A percentile compares a stretch with the other conserved stretches of the same genome.
phyloP scores from a whole-genome alignment of 2,113 vertebrate genomes.

The Eurystomus gularis region DNA sequence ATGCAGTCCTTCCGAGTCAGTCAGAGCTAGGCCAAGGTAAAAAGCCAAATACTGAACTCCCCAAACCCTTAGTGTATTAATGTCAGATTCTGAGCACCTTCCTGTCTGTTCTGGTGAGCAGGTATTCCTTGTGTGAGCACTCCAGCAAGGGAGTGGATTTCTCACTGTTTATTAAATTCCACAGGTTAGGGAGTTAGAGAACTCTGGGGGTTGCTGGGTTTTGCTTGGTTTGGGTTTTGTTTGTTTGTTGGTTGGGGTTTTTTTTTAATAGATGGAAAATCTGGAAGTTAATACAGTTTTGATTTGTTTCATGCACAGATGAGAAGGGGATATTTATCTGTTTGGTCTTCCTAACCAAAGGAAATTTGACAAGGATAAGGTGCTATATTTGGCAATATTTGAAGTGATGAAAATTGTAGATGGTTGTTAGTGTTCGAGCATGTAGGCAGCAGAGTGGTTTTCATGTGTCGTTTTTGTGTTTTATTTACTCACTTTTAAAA shows the following conservation, averaged over 20 bases:
- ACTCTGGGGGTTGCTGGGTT: background rate
- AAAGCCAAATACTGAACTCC: background rate
- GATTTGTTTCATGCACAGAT: background rate
- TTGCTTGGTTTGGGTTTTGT: no score
- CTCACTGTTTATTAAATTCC: background rate
- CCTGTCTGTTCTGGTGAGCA: fast-evolving
- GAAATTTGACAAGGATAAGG: background rate
- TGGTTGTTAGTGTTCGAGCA: background rate
- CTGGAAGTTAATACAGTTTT: background rate
- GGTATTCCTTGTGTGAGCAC: background rate
- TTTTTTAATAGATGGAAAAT: background rate
- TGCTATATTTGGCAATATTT: background rate
- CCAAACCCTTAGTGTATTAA: background rate
- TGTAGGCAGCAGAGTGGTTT: background rate
- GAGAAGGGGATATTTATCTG: background rate
- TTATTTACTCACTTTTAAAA: background rate
- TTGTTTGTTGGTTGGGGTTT: background rate
- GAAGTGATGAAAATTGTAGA: background rate
- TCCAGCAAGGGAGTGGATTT: background rate
- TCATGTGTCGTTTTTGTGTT: background rate
- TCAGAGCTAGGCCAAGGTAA: background rate
- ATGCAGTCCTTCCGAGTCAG: background rate
- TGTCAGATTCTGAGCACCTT: background rate
- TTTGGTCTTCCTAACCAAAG: background rate
- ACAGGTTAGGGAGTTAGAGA: background rate